Percentiles rank a stretch among this genome's conserved stretches.
Evolutionary conservation across 2,888 invertebrate genomes (phyloP).

Genomic region (Theodoxus fluviatilis): DNA sequence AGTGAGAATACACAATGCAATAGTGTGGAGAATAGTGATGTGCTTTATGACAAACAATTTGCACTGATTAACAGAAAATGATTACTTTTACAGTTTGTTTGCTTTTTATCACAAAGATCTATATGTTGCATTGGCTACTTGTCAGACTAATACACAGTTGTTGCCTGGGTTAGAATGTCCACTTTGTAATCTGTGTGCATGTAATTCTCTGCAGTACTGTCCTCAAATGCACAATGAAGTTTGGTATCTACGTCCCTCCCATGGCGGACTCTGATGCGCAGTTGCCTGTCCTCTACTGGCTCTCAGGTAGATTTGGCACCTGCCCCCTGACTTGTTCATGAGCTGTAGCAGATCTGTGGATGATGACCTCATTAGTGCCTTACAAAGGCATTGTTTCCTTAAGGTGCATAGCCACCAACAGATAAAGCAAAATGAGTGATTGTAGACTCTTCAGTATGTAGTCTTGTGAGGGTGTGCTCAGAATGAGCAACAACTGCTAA

Average conservation of each 20-base stretch:
- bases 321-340: no score
- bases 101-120: neutral
- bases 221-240: conserved; percentile 89
- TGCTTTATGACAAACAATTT: no score
- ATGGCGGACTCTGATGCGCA: conserved; percentile 69
- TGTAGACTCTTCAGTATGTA: no score
- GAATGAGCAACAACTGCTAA: no score
- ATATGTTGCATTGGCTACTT: neutral
- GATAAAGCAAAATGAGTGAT: no score
- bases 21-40: neutral
- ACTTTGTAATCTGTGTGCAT: neutral
- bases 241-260: conserved; percentile 88
- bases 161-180: no score
- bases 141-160: neutral
- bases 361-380: no score
- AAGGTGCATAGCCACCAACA: no score
- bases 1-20: neutral
- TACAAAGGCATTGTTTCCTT: no score
- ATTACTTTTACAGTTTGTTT: neutral
- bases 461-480: no score
- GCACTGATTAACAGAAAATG: no score
- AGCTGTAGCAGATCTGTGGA: neutral
- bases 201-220: conserved; percentile 69
- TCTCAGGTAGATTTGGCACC: conserved; percentile 72
- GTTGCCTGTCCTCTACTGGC: conserved; percentile 86